Conservation (phyloP, 2,888 invertebrate genomes). For the Eurytoma californica region DNA sequence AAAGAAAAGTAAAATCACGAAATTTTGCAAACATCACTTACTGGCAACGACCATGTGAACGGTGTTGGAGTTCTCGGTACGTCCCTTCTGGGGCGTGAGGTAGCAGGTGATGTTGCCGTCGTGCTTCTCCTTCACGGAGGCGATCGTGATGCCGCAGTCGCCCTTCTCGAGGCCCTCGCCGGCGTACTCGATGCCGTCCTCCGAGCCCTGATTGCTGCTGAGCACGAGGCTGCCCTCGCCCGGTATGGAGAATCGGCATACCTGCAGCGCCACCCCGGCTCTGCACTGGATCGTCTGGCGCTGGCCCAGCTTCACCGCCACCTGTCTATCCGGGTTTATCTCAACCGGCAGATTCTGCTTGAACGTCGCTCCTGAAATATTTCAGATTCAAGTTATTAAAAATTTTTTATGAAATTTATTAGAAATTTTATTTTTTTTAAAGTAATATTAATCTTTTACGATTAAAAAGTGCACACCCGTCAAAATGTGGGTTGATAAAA, state of each 20-base stretch:
- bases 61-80: slow-evolving; percentile 78
- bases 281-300: slow-evolving; percentile 79
- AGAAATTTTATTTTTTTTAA: too few relatives aligned
- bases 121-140: slow-evolving; percentile 80
- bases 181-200: slow-evolving; percentile 72
- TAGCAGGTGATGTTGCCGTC: slow-evolving; percentile 84
- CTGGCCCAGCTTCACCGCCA: slow-evolving; percentile 78
- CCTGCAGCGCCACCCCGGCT: slow-evolving; percentile 77
- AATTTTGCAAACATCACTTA: slow-evolving; percentile 76
- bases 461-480: too few relatives aligned
- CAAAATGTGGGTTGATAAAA: too few relatives aligned
- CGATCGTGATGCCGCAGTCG: slow-evolving; percentile 84
- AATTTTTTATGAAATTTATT: too few relatives aligned
- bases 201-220: slow-evolving; percentile 58
- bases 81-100: slow-evolving; percentile 78
- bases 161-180: slow-evolving; percentile 78
- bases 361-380: slow-evolving; percentile 12
- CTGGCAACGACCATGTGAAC: slow-evolving; percentile 84
- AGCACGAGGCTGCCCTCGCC: slow-evolving; percentile 60
- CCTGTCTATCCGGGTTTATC: slow-evolving; percentile 75
- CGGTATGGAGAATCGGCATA: slow-evolving; percentile 78
- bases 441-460: too few relatives aligned
- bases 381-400: background rate
- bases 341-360: slow-evolving; percentile 59
- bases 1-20: too few relatives aligned